A percentile compares a stretch with the other conserved stretches of the same genome.
Evolutionary conservation across 37 sponge, comb jelly and placozoan species (phyloP).

Genomic region (Agelas oroides): DNA sequence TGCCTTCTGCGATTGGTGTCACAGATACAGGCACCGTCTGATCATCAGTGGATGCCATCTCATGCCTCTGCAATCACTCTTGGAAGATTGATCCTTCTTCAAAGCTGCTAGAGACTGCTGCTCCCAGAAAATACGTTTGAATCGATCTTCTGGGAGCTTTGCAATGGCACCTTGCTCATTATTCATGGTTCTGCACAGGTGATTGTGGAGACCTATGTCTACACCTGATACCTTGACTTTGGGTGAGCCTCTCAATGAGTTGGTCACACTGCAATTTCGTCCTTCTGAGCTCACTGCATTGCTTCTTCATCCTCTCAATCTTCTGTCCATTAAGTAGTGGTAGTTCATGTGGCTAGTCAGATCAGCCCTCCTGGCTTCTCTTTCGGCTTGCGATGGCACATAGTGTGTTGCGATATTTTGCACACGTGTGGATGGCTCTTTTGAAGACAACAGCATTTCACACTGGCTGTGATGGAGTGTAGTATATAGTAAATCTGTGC

Average conservation of each 20-base stretch:
- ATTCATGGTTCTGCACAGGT: background rate
- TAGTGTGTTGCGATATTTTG: background rate
- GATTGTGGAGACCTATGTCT: background rate
- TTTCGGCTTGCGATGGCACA: background rate
- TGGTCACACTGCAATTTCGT: background rate
- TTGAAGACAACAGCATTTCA: background rate
- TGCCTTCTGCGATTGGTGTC: conserved; percentile 28
- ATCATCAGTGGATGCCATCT: conserved; percentile 60
- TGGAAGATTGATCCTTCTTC: too few relatives aligned
- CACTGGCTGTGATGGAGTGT: background rate
- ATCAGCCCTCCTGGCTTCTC: too few relatives aligned
- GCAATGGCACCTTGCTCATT: background rate
- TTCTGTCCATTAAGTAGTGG: background rate
- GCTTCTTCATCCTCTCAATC: background rate
- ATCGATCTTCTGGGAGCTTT: background rate
- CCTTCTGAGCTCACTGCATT: background rate
- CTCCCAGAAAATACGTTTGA: conserved; percentile 47
- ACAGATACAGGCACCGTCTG: conserved; percentile 51
- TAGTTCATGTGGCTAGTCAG: conserved; percentile 16
- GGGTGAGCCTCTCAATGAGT: background rate
- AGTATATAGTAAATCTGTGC: background rate
- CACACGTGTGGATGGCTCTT: background rate
- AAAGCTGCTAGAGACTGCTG: conserved; percentile 35
- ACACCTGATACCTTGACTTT: background rate
- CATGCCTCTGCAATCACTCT: conserved; percentile 1